Percentiles rank a stretch among this genome's conserved stretches.
phyloP scores from a whole-genome alignment of 2,888 invertebrate genomes.

The Spodoptera exigua region DNA sequence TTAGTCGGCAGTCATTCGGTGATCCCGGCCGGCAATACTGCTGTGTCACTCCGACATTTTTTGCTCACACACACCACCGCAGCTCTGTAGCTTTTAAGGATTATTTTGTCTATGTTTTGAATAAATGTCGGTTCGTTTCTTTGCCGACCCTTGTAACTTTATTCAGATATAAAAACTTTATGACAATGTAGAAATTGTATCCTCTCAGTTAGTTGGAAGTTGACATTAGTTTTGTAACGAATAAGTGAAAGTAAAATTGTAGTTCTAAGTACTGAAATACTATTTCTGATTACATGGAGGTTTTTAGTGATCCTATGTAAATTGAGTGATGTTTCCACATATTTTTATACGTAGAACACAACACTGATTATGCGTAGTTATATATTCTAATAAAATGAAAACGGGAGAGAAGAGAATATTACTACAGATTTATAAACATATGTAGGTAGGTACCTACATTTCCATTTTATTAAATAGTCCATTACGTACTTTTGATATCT shows the following conservation, averaged over 20 bases:
- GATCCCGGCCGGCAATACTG: slow-evolving; percentile 49
- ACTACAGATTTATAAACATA: too few species aligned
- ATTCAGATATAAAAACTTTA: slow-evolving; percentile 42
- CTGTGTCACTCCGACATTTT: slow-evolving; percentile 62
- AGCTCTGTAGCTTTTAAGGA: slow-evolving; percentile 51
- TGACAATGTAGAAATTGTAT: slow-evolving; percentile 33
- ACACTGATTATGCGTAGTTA: too few species aligned
- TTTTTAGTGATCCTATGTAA: slow-evolving; percentile 1
- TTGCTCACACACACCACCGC: slow-evolving; percentile 59
- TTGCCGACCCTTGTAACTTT: slow-evolving; percentile 46
- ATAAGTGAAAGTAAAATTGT: slow-evolving; percentile 11
- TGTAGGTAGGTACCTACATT: too few species aligned
- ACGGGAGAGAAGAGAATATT: too few species aligned
- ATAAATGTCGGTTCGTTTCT: slow-evolving; percentile 49
- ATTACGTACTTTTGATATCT: too few species aligned
- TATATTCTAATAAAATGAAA: too few species aligned
- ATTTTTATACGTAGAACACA: not conserved
- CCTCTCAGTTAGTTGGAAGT: slow-evolving; percentile 20
- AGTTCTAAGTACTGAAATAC: not conserved
- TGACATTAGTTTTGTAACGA: slow-evolving; percentile 24
- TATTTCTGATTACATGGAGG: slow-evolving; percentile 10
- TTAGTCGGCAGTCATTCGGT: slow-evolving; percentile 61
- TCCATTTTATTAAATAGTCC: too few species aligned
- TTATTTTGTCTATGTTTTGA: slow-evolving; percentile 51
- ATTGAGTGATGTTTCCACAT: not conserved